A percentile compares a stretch with the other conserved stretches of the same genome.
phyloP scores from a whole-genome alignment of 2,113 vertebrate genomes.

The Agelaius tricolor region DNA sequence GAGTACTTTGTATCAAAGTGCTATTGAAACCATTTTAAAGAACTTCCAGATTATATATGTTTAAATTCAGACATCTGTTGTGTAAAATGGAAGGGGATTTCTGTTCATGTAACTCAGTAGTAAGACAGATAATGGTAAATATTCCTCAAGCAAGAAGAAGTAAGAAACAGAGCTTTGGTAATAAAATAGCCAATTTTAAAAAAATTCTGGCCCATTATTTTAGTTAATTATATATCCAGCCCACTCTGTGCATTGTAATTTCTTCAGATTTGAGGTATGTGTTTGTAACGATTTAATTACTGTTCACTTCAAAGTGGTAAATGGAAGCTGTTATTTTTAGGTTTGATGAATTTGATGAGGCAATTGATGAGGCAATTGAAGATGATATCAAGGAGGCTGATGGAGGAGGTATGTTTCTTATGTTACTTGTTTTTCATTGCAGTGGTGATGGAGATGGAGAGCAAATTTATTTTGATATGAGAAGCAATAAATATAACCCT shows the following conservation, averaged over 20 bases:
- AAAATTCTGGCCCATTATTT: neutral
- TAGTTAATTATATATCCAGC: neutral
- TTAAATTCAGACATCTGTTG: neutral
- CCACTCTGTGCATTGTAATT: neutral
- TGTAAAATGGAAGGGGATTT: neutral
- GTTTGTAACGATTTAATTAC: neutral
- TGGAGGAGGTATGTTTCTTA: conserved; percentile 79
- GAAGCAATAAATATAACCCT: neutral
- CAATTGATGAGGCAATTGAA: conserved; percentile 97
- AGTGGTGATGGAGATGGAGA: neutral
- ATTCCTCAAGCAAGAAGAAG: neutral
- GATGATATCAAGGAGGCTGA: conserved; percentile 91
- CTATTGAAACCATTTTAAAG: neutral
- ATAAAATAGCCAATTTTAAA: neutral
- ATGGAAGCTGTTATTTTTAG: conserved; percentile 71
- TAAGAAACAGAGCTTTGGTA: neutral
- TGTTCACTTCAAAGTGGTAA: neutral
- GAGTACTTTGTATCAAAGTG: neutral
- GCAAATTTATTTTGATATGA: neutral
- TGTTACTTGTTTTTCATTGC: neutral
- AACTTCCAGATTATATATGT: neutral
- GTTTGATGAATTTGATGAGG: conserved; percentile 98
- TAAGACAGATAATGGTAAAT: neutral
- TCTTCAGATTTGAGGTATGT: neutral
- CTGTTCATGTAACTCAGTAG: neutral